phyloP scores from a whole-genome alignment of 2,888 invertebrate genomes.

The Pegoplata infirma region DNA sequence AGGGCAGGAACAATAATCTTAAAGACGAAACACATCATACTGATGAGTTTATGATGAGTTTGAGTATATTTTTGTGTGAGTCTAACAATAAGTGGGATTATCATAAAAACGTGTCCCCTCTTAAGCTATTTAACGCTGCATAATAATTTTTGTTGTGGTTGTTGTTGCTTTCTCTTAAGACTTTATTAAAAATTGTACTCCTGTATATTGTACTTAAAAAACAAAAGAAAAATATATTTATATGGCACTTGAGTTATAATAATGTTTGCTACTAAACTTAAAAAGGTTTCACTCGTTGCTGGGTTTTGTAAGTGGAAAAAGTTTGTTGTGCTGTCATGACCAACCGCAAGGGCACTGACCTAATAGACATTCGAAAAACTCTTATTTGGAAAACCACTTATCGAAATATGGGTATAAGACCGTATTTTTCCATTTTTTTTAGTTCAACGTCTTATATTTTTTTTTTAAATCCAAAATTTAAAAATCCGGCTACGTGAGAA shows the following conservation, averaged over 20 bases:
- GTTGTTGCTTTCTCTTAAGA: constrained; percentile 1
- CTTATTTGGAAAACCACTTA: no score
- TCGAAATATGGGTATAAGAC: no score
- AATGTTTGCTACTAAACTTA: constrained; percentile 17
- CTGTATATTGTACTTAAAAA: not conserved
- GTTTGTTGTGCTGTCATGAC: not conserved
- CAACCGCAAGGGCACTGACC: no score
- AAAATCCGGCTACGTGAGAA: no score
- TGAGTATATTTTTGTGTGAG: not conserved
- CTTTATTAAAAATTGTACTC: constrained; percentile 29
- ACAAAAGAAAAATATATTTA: not conserved
- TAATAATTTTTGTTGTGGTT: constrained; percentile 7
- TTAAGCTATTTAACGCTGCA: constrained; percentile 32
- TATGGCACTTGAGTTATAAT: not conserved
- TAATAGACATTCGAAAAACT: no score
- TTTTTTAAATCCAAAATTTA: no score
- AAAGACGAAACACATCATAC: not conserved
- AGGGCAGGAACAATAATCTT: not conserved
- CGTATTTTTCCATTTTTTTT: no score
- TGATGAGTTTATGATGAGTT: constrained; percentile 15
- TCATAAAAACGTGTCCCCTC: constrained; percentile 2
- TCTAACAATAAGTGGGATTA: not conserved
- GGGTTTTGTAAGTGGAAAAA: not conserved
- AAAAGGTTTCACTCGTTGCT: constrained; percentile 11
- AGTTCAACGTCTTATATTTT: no score